A percentile compares a stretch with the other conserved stretches of the same genome.
These are phyloP conservation scores for Cremastinae sp. DNA, from an alignment of 2,888 invertebrate genomes.

Conservation along the genomic window DNA sequence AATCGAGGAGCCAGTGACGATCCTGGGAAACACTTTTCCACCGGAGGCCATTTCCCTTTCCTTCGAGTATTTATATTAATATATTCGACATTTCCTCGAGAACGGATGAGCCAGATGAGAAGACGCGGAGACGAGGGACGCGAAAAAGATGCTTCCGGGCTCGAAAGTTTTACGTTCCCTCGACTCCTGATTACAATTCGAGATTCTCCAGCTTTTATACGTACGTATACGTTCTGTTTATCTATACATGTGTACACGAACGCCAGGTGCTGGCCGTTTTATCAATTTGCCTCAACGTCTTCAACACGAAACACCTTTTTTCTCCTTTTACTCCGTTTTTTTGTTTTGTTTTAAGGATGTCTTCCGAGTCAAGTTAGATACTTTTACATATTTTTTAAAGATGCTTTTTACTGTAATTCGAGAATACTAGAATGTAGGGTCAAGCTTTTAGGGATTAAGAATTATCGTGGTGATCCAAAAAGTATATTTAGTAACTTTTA, in stretches of 20 bases:
- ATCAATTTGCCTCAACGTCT: conserved; percentile 44
- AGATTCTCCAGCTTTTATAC: conserved; percentile 5
- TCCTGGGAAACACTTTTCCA: conserved; percentile 41
- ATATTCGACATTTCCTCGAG: conserved; percentile 51
- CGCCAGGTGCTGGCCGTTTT: conserved; percentile 7
- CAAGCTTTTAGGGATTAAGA: too few species aligned
- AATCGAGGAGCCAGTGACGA: conserved; percentile 12
- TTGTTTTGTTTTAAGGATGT: too few species aligned
- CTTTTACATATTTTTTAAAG: too few species aligned
- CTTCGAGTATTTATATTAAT: conserved; percentile 52
- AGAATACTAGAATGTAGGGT: too few species aligned
- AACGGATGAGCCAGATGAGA: conserved; percentile 13
- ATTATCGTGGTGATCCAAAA: too few species aligned
- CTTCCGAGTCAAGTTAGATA: too few species aligned
- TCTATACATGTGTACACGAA: conserved; percentile 10
- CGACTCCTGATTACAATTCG: conserved; percentile 45
- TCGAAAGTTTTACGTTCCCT: conserved; percentile 32
- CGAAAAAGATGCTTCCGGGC: background rate
- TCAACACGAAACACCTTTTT: too few species aligned
- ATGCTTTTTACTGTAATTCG: too few species aligned
- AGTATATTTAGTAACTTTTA: too few species aligned
- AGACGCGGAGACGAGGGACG: background rate
- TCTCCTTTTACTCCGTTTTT: too few species aligned
- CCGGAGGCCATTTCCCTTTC: conserved; percentile 31
- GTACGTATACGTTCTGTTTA: background rate